Percentiles rank a stretch among this genome's conserved stretches.
These are phyloP conservation scores for Hyppa rectilinea DNA, from an alignment of 2,888 invertebrate genomes.

Conservation along the genomic window DNA sequence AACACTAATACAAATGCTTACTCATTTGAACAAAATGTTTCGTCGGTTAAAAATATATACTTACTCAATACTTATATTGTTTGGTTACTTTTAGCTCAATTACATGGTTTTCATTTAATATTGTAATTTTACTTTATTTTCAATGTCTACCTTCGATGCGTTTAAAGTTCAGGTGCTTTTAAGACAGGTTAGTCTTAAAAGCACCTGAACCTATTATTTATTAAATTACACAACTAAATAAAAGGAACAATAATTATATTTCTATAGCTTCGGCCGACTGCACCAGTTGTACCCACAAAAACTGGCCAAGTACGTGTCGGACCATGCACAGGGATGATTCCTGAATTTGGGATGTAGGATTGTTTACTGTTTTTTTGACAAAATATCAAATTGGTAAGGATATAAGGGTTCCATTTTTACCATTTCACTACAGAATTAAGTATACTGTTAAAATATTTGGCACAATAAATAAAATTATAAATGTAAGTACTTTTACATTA, in stretches of 20 bases:
- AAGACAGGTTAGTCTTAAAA: no score
- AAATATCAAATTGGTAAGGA: no score
- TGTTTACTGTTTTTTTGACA: no score
- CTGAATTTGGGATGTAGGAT: neutral
- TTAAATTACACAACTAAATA: neutral
- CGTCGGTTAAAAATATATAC: conserved; percentile 25
- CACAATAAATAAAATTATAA: neutral
- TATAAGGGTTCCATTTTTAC: no score
- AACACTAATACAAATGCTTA: conserved; percentile 74
- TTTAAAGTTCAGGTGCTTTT: neutral
- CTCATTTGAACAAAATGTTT: conserved; percentile 24
- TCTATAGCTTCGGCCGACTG: neutral
- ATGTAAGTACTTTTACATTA: conserved; percentile 2
- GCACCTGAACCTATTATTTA: no score
- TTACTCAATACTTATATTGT: conserved; percentile 16
- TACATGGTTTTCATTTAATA: conserved; percentile 35
- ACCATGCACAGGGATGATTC: neutral
- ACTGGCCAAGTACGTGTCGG: neutral
- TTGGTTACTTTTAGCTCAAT: conserved; percentile 20
- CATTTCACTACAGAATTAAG: no score
- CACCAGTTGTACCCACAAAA: neutral
- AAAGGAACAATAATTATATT: neutral
- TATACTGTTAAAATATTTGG: no score
- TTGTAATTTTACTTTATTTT: conserved; percentile 27
- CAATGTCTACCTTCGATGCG: neutral